Conservation (phyloP, 2,113 vertebrate genomes). For the Vicugna pacos region DNA sequence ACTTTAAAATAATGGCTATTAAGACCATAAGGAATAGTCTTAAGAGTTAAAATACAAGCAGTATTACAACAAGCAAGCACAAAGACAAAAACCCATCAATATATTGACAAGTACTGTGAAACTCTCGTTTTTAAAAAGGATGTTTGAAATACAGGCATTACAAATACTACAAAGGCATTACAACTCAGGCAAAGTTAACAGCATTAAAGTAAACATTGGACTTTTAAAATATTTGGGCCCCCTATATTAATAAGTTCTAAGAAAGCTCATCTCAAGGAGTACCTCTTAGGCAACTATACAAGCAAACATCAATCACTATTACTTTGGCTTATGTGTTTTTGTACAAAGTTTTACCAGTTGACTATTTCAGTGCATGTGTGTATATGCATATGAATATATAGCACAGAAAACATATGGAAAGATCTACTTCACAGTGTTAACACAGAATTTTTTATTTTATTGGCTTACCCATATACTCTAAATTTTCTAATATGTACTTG, state of each 20-base stretch:
- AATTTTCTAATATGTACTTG: not conserved
- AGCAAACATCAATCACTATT: not conserved
- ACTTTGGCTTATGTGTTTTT: not conserved
- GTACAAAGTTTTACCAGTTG: not conserved
- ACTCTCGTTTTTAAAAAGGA: conserved; percentile 66
- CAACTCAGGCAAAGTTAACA: not conserved
- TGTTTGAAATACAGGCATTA: conserved; percentile 76
- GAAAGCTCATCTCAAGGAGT: not conserved
- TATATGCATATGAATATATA: not conserved
- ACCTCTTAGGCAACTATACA: not conserved
- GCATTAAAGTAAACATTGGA: not conserved
- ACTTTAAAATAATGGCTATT: conserved; percentile 33
- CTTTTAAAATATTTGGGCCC: not conserved
- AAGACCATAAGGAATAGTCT: conserved; percentile 65
- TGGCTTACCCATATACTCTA: not conserved
- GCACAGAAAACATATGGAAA: not conserved
- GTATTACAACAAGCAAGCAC: conserved; percentile 61
- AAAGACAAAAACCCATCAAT: conserved; percentile 73
- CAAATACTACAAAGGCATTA: conserved; percentile 65
- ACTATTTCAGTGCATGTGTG: not conserved
- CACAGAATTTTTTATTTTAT: not conserved
- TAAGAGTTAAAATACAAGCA: conserved; percentile 62
- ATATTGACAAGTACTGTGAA: conserved; percentile 78
- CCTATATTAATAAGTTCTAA: conserved; percentile 39
- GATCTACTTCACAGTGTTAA: not conserved